Percentiles rank a stretch among this genome's conserved stretches.
Evolutionary conservation across 2,797 vertebrate species (phyloP).

Genomic region (Myripristis murdjan): DNA sequence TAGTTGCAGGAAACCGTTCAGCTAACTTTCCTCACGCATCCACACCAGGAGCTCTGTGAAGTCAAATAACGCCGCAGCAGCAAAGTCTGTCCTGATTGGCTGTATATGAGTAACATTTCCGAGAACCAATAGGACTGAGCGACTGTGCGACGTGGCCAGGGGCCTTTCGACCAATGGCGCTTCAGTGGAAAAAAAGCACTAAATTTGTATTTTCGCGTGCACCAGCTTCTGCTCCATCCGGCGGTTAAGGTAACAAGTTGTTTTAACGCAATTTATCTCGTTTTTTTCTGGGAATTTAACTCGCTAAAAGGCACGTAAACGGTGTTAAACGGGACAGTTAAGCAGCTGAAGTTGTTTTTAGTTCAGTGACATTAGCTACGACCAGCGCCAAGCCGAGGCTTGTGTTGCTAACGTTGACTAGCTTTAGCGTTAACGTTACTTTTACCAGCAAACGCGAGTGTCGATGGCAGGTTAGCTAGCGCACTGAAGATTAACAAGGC

Average conservation of each 20-base stretch:
- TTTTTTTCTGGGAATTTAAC: fast-evolving
- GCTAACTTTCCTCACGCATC: constrained; percentile 36
- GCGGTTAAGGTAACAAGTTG: constrained; percentile 65
- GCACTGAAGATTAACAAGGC: not conserved
- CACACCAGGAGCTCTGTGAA: constrained; percentile 49
- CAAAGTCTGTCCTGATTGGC: constrained; percentile 76
- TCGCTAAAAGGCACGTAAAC: fast-evolving
- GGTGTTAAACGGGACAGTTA: not conserved
- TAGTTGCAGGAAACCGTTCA: not conserved
- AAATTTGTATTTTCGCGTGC: constrained; percentile 78
- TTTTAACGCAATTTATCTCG: not conserved
- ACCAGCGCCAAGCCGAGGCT: no score
- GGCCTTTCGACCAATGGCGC: constrained; percentile 69
- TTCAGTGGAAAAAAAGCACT: constrained; percentile 19
- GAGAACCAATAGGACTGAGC: constrained; percentile 68
- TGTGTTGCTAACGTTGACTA: not conserved
- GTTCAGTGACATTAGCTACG: not conserved
- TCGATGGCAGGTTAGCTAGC: no score
- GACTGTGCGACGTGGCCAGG: not conserved
- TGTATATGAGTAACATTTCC: fast-evolving
- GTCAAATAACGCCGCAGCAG: constrained; percentile 85
- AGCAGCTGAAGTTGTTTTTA: not conserved
- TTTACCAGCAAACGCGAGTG: not conserved
- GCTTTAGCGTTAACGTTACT: not conserved
- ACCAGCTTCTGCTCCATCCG: constrained; percentile 37